Percentiles rank a stretch among this genome's conserved stretches.
Evolutionary conservation across 2,888 invertebrate species (phyloP).

Genomic region (Spisula solida): DNA sequence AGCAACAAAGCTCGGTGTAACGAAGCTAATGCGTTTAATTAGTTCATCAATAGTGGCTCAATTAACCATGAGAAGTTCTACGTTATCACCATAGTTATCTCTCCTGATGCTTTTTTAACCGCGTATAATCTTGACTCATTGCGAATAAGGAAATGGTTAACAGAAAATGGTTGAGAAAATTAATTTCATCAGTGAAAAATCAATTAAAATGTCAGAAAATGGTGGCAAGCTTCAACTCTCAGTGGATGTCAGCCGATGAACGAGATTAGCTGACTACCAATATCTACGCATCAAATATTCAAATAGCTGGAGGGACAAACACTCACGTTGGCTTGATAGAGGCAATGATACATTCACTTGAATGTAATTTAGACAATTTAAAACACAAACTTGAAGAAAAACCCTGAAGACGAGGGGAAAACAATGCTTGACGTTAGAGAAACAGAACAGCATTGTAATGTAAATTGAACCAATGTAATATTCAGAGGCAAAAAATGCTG

Average conservation of each 20-base stretch:
- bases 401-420: background rate
- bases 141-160: constrained; percentile 42
- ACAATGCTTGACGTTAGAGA: background rate
- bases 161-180: constrained; percentile 37
- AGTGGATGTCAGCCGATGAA: constrained; percentile 36
- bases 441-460: background rate
- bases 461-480: background rate
- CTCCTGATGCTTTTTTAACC: background rate
- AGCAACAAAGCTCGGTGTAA: background rate
- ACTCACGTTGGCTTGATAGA: constrained; percentile 9
- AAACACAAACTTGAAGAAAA: background rate
- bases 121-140: constrained; percentile 31
- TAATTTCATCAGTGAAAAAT: constrained; percentile 30
- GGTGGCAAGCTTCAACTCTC: constrained; percentile 35
- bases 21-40: constrained; percentile 15
- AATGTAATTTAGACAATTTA: constrained; percentile 3
- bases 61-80: background rate
- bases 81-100: background rate
- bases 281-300: constrained; percentile 60
- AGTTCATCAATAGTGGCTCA: constrained; percentile 7
- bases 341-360: background rate
- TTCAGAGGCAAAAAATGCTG: background rate
- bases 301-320: constrained; percentile 52
- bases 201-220: constrained; percentile 43
- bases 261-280: constrained; percentile 46